Conservation (phyloP, 1,140 invertebrate species). For the Ylistrum balloti region DNA sequence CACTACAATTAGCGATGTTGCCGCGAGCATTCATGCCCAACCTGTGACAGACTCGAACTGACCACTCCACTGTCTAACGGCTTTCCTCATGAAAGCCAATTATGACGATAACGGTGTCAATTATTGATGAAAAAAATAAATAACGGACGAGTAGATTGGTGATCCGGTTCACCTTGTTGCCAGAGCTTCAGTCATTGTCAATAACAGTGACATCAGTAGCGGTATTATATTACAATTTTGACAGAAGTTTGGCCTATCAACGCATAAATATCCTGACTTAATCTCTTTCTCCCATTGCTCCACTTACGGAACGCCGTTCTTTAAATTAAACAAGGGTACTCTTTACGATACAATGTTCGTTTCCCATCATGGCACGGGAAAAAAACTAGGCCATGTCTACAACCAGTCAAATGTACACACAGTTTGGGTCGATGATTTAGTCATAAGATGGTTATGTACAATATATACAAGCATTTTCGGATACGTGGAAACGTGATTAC, state of each 20-base stretch:
- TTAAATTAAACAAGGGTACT: neutral
- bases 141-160: neutral
- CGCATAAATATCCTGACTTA: neutral
- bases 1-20: neutral
- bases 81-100: conserved; percentile 20
- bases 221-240: neutral
- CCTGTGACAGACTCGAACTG: neutral
- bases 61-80: neutral
- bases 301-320: neutral
- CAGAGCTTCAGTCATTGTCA: neutral
- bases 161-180: neutral
- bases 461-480: no score
- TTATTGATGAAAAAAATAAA: conserved; percentile 36
- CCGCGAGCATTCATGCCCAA: neutral
- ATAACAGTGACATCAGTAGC: neutral
- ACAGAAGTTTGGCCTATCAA: neutral
- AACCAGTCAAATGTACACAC: neutral
- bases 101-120: conserved; percentile 10
- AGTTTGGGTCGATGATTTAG: neutral
- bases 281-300: neutral
- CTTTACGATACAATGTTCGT: neutral
- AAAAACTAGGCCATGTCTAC: neutral
- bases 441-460: neutral
- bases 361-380: neutral
- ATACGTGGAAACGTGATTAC: no score